phyloP scores from a whole-genome alignment of 2,113 vertebrate species.

The Dasyprocta punctata region DNA sequence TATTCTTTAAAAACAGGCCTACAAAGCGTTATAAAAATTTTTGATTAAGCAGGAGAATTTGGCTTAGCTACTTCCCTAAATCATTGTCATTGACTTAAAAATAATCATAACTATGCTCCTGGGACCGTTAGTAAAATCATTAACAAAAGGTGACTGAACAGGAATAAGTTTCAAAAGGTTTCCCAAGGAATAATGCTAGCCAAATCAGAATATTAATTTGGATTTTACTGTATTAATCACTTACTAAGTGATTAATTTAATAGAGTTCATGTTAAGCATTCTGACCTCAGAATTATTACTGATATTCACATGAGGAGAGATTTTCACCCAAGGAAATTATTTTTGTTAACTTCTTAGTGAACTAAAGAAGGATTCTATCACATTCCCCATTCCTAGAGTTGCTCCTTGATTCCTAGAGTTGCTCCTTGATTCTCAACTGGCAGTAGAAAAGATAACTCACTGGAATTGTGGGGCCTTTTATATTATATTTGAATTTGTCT shows the following conservation, averaged over 20 bases:
- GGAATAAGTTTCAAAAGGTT: conserved; percentile 41
- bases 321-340: conserved; percentile 43
- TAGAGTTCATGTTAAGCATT: background rate
- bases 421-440: conserved; percentile 18
- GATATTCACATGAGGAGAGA: background rate
- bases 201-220: conserved; percentile 6
- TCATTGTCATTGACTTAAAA: conserved; percentile 62
- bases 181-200: background rate
- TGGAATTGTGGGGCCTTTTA: background rate
- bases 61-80: conserved; percentile 60
- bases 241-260: conserved; percentile 17
- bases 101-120: conserved; percentile 42
- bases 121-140: conserved; percentile 67
- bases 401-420: conserved; percentile 15
- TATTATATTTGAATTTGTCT: background rate
- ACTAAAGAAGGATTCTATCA: conserved; percentile 25
- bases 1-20: conserved; percentile 38
- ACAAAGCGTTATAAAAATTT: conserved; percentile 54
- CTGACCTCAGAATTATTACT: background rate
- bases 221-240: conserved; percentile 43
- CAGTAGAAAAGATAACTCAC: background rate
- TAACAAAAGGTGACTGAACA: conserved; percentile 66
- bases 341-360: conserved; percentile 36
- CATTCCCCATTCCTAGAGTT: background rate
- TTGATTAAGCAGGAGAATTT: conserved; percentile 20